A percentile compares a stretch with the other conserved stretches of the same genome.
Conservation (phyloP, 2,113 vertebrate genomes). For the rabbit (Oryctolagus cuniculus) region DNA sequence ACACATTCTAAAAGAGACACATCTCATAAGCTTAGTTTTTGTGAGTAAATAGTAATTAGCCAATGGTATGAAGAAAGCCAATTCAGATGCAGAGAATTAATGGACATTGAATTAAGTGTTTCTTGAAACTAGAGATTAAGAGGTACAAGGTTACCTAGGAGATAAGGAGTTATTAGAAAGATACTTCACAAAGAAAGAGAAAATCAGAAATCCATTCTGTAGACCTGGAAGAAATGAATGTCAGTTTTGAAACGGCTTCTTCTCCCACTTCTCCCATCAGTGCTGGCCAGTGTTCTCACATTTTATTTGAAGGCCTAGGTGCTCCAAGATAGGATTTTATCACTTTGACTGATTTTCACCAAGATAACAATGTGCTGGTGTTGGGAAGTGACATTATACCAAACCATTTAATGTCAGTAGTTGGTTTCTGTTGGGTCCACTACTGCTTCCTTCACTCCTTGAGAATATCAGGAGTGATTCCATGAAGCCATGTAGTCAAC, state of each 20-base stretch:
- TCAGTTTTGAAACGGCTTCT: not conserved
- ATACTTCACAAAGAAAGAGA: conserved; percentile 28
- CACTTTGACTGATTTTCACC: not conserved
- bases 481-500: not conserved
- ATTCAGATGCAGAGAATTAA: not conserved
- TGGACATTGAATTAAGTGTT: not conserved
- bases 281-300: not conserved
- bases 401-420: not conserved
- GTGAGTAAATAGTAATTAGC: conserved; percentile 50
- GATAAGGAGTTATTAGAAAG: not conserved
- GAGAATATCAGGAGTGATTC: not conserved
- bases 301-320: not conserved
- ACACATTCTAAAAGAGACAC: conserved; percentile 55
- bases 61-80: conserved; percentile 61
- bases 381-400: not conserved
- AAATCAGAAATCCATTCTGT: not conserved
- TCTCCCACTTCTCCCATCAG: not conserved
- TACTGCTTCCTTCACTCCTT: not conserved
- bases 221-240: not conserved
- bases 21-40: conserved; percentile 43
- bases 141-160: not conserved
- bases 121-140: not conserved
- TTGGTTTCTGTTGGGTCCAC: not conserved
- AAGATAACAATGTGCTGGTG: fast-evolving
- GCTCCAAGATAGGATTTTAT: not conserved